Evolutionary conservation across 2,888 invertebrate genomes (phyloP).

Genomic region (Celastrina argiolus): DNA sequence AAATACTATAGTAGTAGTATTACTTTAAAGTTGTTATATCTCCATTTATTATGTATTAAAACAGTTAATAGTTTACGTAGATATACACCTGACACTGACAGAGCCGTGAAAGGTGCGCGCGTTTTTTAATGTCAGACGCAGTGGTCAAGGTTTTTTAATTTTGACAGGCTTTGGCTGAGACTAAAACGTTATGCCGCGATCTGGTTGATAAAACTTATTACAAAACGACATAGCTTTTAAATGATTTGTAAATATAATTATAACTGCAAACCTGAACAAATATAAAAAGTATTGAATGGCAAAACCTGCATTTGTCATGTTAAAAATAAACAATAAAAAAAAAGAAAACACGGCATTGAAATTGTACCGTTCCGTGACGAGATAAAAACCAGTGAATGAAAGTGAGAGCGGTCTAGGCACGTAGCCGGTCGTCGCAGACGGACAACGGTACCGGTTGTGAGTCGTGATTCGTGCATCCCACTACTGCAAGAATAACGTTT

Average conservation of each 20-base stretch:
- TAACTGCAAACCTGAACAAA: too few species aligned
- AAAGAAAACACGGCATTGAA: constrained; percentile 35
- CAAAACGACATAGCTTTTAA: background rate
- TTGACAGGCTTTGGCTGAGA: constrained; percentile 41
- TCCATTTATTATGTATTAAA: background rate
- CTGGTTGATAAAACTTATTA: background rate
- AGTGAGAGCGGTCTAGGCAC: constrained; percentile 61
- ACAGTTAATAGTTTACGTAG: background rate
- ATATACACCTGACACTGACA: constrained; percentile 64
- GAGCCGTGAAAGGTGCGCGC: constrained; percentile 68
- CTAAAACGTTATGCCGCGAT: background rate
- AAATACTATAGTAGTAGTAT: background rate
- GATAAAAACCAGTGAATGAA: constrained; percentile 55
- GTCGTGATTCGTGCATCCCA: constrained; percentile 28
- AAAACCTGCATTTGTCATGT: background rate
- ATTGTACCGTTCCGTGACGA: constrained; percentile 32
- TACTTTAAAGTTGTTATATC: background rate
- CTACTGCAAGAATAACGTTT: constrained; percentile 22
- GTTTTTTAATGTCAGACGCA: constrained; percentile 67
- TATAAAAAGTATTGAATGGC: background rate
- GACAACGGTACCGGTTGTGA: constrained; percentile 58
- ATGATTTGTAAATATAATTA: background rate
- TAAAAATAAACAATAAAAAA: background rate
- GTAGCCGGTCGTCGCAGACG: constrained; percentile 37
- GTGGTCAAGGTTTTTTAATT: constrained; percentile 72